phyloP scores from a whole-genome alignment of 2,113 vertebrate species.

The Ailurus styani region DNA sequence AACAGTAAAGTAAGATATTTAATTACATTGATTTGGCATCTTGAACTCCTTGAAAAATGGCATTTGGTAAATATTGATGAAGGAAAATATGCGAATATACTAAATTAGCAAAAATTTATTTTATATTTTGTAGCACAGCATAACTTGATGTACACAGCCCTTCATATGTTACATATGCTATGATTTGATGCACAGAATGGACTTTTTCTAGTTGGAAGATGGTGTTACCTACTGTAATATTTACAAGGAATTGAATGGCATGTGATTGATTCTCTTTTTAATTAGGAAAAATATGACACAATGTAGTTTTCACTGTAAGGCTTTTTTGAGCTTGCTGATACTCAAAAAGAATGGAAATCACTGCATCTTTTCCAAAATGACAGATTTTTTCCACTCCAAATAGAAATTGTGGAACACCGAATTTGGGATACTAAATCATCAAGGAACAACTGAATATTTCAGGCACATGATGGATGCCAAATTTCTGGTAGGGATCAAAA shows the following conservation, averaged over 20 bases:
- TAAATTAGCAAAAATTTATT: background rate
- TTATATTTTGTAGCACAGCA: background rate
- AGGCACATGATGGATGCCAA: constrained; percentile 64
- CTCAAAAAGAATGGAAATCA: constrained; percentile 67
- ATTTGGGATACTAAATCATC: constrained; percentile 71
- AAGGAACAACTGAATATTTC: constrained; percentile 64
- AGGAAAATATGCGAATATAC: background rate
- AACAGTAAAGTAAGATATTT: background rate
- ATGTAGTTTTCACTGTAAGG: background rate
- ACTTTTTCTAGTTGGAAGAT: background rate
- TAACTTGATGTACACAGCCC: background rate
- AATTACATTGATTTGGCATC: background rate
- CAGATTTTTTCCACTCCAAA: constrained; percentile 62
- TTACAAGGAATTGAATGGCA: background rate
- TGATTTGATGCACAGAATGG: background rate
- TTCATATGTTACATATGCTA: background rate
- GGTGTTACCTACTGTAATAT: background rate
- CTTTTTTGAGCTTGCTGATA: constrained; percentile 42
- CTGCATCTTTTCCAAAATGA: constrained; percentile 67
- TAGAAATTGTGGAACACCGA: constrained; percentile 58
- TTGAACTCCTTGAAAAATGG: background rate
- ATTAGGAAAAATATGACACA: constrained; percentile 22
- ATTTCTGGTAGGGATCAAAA: constrained; percentile 75
- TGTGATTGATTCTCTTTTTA: background rate
- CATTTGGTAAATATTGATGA: background rate